Conservation (phyloP, 1,140 invertebrate genomes). For the Zophobas atratus region DNA sequence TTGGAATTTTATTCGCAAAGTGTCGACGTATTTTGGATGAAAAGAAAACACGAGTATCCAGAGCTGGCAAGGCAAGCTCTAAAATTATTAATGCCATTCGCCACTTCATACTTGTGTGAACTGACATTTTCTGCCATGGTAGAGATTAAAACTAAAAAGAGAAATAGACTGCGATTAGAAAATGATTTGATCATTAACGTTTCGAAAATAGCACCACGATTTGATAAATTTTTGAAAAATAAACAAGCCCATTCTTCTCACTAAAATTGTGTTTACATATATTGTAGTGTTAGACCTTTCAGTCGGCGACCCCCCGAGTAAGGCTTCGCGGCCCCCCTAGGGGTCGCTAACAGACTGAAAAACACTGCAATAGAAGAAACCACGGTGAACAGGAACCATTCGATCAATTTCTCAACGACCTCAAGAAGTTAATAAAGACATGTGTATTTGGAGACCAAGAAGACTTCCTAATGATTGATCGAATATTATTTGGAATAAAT, state of each 20-base stretch:
- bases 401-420: too few species aligned
- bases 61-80: conserved; percentile 14
- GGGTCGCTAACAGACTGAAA: too few species aligned
- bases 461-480: too few species aligned
- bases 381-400: too few species aligned
- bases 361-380: too few species aligned
- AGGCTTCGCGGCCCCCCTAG: too few species aligned
- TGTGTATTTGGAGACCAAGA: too few species aligned
- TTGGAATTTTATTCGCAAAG: conserved; percentile 11
- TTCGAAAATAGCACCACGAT: conserved; percentile 26
- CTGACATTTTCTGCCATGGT: conserved; percentile 5
- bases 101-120: conserved; percentile 11
- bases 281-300: not conserved
- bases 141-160: not conserved
- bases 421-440: too few species aligned
- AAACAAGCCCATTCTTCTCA: conserved; percentile 36
- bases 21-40: not conserved
- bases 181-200: conserved; percentile 32
- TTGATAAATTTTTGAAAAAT: conserved; percentile 21
- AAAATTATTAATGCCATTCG: conserved; percentile 25
- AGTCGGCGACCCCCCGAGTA: too few species aligned
- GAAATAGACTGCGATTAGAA: conserved; percentile 29
- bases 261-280: not conserved
- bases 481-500: too few species aligned
- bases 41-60: not conserved